Evolutionary conservation across 2,797 vertebrate species (phyloP).

Genomic region (Danio tinwini): DNA sequence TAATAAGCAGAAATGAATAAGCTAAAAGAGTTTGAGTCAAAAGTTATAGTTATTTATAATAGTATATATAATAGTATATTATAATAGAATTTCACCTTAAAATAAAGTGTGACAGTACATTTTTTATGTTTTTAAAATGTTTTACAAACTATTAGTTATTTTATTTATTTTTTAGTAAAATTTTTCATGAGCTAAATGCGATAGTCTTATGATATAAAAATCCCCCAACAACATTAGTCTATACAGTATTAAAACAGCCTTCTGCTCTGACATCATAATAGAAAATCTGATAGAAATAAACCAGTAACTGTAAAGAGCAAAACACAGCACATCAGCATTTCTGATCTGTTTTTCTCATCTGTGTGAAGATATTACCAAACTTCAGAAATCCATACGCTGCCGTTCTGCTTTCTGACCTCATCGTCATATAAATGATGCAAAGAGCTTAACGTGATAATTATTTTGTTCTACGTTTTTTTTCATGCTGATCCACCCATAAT

Average conservation of each 20-base stretch:
- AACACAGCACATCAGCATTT: neutral
- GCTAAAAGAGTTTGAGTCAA: no score
- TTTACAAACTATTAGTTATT: no score
- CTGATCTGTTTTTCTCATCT: slow-evolving; percentile 47
- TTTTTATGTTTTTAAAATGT: no score
- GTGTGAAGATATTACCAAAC: slow-evolving; percentile 30
- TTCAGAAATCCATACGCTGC: slow-evolving; percentile 41
- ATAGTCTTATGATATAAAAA: neutral
- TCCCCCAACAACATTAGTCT: neutral
- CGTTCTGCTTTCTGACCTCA: slow-evolving; percentile 34
- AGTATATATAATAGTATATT: no score
- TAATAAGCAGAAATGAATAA: no score
- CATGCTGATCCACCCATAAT: slow-evolving; percentile 7
- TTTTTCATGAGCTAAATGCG: no score
- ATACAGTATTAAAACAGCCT: neutral
- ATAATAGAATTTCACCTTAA: no score
- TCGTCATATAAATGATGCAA: slow-evolving; percentile 10
- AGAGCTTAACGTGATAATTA: slow-evolving; percentile 32
- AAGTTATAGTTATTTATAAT: no score
- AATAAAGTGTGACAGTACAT: no score
- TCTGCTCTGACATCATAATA: slow-evolving; percentile 32
- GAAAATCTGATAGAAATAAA: no score
- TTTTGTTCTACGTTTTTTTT: slow-evolving; percentile 39
- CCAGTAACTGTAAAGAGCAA: neutral
- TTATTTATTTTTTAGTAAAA: no score